These are phyloP conservation scores for Isurus oxyrinchus DNA, from an alignment of 2,113 vertebrate species.

Conservation along the genomic window DNA sequence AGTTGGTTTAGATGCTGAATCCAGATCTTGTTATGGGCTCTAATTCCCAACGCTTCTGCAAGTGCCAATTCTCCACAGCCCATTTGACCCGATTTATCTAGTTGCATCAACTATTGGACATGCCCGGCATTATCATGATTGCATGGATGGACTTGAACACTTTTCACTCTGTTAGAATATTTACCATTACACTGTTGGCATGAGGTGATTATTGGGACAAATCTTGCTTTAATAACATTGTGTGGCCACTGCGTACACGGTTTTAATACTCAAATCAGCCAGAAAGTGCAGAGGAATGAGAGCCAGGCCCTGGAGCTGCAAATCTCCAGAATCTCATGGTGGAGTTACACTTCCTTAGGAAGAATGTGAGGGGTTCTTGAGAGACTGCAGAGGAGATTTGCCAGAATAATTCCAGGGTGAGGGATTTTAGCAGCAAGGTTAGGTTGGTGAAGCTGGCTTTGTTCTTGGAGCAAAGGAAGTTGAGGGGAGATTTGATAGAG, in stretches of 20 bases:
- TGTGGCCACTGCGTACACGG: not conserved
- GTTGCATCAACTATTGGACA: not conserved
- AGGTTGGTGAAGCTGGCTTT: no score
- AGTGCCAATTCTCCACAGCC: not conserved
- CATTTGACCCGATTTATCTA: not conserved
- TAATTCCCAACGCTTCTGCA: not conserved
- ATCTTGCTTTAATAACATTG: no score
- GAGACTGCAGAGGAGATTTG: no score
- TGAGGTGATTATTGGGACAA: not conserved
- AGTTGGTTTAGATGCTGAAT: not conserved
- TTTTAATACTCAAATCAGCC: not conserved
- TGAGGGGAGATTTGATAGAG: no score
- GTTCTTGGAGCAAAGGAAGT: no score
- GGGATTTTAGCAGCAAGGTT: no score
- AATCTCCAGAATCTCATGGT: not conserved
- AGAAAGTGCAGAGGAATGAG: not conserved
- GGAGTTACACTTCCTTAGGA: no score
- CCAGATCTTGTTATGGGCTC: not conserved
- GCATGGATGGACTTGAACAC: not conserved
- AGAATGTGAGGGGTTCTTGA: no score
- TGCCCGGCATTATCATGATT: not conserved
- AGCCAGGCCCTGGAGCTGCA: not conserved
- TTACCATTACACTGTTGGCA: not conserved
- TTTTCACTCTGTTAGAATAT: not conserved
- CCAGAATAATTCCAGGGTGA: no score